phyloP scores from a whole-genome alignment of 2,888 invertebrate species.

The Automeris io region DNA sequence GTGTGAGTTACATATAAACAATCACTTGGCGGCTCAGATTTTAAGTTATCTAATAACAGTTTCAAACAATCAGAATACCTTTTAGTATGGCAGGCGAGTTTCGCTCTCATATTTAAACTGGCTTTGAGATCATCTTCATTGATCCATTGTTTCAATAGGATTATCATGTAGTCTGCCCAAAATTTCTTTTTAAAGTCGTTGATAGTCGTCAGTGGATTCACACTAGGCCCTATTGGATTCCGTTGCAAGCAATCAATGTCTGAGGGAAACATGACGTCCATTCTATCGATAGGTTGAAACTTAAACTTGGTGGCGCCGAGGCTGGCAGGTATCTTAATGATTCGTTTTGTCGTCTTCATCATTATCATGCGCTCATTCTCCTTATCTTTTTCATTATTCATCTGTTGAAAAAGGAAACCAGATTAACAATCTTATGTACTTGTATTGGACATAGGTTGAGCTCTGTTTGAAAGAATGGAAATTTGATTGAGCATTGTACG shows the following conservation, averaged over 20 bases:
- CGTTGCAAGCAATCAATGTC: constrained; percentile 45
- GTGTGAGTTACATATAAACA: constrained; percentile 45
- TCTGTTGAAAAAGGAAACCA: constrained; percentile 61
- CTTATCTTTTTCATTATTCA: constrained; percentile 74
- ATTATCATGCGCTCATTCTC: constrained; percentile 79
- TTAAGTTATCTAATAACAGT: constrained; percentile 45
- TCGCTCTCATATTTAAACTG: constrained; percentile 61
- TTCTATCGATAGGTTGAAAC: constrained; percentile 55
- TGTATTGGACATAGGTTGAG: too few species aligned
- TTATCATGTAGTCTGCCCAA: constrained; percentile 58
- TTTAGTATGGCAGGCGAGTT: constrained; percentile 53
- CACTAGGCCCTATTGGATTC: constrained; percentile 40
- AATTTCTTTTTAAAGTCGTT: constrained; percentile 54
- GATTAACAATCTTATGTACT: too few species aligned
- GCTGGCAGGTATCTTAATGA: constrained; percentile 80
- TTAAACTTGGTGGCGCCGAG: constrained; percentile 52
- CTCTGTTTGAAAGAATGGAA: too few species aligned
- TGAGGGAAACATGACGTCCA: constrained; percentile 62
- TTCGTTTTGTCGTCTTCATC: constrained; percentile 83
- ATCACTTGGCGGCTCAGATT: constrained; percentile 27
- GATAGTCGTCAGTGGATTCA: constrained; percentile 46
- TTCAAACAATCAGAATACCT: constrained; percentile 50
- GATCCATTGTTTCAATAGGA: constrained; percentile 55
- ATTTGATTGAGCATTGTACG: too few species aligned
- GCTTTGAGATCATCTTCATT: constrained; percentile 36